Conservation (phyloP, 2,888 invertebrate genomes). For the Rhagonycha fulva region DNA sequence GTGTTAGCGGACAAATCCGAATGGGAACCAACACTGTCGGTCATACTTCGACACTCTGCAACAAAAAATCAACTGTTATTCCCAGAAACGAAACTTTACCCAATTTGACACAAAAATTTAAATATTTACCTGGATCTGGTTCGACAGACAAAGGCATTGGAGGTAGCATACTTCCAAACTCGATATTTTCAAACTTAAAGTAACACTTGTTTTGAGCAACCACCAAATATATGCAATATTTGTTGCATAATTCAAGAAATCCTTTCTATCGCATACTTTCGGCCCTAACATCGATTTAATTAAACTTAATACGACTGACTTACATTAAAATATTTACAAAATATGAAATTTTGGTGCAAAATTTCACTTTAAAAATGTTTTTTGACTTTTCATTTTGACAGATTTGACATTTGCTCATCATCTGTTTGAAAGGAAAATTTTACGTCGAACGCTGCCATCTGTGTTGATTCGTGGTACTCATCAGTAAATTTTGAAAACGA, state of each 20-base stretch:
- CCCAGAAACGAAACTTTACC: neutral
- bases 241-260: neutral
- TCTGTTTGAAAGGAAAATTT: neutral
- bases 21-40: constrained; percentile 66
- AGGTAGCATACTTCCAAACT: constrained; percentile 27
- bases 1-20: constrained; percentile 64
- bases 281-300: neutral
- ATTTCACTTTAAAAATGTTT: neutral
- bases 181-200: constrained; percentile 11
- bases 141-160: constrained; percentile 32
- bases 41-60: constrained; percentile 55
- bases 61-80: constrained; percentile 23
- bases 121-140: constrained; percentile 34
- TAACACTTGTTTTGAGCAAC: constrained; percentile 17
- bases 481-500: neutral
- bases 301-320: neutral
- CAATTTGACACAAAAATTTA: neutral
- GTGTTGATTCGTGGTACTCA: neutral
- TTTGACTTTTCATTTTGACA: constrained; percentile 2
- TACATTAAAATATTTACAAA: neutral
- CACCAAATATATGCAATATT: neutral
- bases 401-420: neutral
- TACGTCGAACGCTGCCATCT: neutral
- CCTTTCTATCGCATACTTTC: neutral
- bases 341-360: neutral